Conservation (phyloP, 2,888 invertebrate species). For the Perithous albicinctus region DNA sequence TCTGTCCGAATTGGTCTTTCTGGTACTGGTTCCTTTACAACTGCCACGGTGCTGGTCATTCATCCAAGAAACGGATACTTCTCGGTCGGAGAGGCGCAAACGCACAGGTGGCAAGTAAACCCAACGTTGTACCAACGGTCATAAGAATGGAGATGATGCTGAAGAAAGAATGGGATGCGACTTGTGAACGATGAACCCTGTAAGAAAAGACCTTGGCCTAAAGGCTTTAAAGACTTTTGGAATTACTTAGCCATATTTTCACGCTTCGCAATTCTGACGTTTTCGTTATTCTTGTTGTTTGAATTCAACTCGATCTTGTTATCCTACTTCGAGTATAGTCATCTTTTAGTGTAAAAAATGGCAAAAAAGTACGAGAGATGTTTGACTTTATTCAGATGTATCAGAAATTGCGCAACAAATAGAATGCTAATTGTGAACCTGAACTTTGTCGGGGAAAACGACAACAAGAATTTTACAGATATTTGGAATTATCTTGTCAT, state of each 20-base stretch:
- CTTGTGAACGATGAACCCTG: slow-evolving; percentile 32
- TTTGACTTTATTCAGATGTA: no score
- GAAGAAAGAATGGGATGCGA: slow-evolving; percentile 39
- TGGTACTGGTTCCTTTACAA: neutral
- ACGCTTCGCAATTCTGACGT: neutral
- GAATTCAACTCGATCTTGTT: no score
- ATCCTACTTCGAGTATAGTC: no score
- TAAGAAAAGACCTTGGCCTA: slow-evolving; percentile 5
- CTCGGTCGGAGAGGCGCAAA: slow-evolving; percentile 2
- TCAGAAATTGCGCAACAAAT: no score
- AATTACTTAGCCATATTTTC: neutral
- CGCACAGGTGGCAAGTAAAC: slow-evolving; percentile 70
- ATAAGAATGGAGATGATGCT: slow-evolving; percentile 45
- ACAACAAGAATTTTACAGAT: no score
- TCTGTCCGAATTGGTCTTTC: slow-evolving; percentile 28
- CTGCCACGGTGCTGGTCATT: slow-evolving; percentile 58
- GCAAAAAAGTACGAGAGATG: no score
- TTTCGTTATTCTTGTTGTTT: neutral
- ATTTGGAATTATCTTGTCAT: no score
- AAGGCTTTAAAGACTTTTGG: neutral
- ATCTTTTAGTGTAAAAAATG: no score
- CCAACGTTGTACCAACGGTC: slow-evolving; percentile 12
- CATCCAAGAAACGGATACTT: slow-evolving; percentile 71
- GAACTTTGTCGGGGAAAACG: no score
- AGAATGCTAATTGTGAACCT: no score